Evolutionary conservation across 2,797 vertebrate species (phyloP), one percentile per base, ranked within the genome.

Genomic region (Discoglossus pictus): DNA sequence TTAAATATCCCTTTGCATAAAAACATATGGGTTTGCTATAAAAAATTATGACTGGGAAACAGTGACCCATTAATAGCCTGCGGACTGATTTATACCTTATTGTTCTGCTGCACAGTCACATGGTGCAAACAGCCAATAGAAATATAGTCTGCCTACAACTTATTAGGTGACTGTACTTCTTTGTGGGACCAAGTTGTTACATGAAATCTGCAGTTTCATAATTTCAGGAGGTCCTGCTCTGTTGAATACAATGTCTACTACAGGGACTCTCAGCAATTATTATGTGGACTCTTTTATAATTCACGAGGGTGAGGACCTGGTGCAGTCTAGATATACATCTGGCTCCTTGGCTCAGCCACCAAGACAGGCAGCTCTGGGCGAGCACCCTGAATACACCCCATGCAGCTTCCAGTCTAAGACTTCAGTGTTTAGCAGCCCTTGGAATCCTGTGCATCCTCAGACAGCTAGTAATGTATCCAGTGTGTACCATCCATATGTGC

Each of bases 31-130:
- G 87, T 90, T 91, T 91, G 88, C 93, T 92, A 94, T 95, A 94
- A 97, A 91, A 92, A 95, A 95, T 91, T 92, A 93, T 91, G 92
- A 90, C 92, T 88, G 88, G 90, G 93, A 95, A 97, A 96, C 93
- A 94, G 88, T 90, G 91, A 92, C 92, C 90, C 91, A 93, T 93
- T 95, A 93, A 90, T 90, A 87, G 88, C 88, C 89, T 89, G 89
- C 90, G 92, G 92, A 92, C 92, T 96, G 94, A 95, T 97, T 95
- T 96, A 96, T 94, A 93, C 93, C 93, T 95, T 95, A 96, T 97
- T 98, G 94, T 98, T 94, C 93, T 93, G 94, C 89, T 85, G 86
- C 87, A 86, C 82, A 87, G 87, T 83, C 96, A 99, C 93, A 93
- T 93, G 95, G 76, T 84, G 65, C 54, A 76, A 74, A 79, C 87